Evolutionary conservation across 2,888 invertebrate genomes (phyloP).

Genomic region (Notodonta ziczac): DNA sequence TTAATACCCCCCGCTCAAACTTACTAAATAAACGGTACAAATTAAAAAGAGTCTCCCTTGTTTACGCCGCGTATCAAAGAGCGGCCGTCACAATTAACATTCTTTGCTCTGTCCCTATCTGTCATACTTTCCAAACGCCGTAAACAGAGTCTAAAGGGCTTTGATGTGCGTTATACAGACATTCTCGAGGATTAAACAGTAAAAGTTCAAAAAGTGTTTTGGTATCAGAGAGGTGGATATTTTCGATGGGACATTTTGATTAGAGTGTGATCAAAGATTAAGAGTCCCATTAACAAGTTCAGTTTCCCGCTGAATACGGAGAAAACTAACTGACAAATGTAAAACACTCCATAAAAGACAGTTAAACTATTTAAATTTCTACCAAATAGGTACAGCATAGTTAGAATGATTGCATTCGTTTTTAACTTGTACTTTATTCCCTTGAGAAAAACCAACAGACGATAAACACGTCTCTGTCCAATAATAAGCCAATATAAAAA

Average conservation of each 20-base stretch:
- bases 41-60: constrained; percentile 65
- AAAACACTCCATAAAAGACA: no score
- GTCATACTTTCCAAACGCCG: constrained; percentile 57
- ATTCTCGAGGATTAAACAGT: constrained; percentile 46
- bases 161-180: constrained; percentile 50
- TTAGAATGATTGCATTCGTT: no score
- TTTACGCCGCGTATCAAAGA: constrained; percentile 67
- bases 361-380: no score
- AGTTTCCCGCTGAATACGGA: no score
- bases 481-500: constrained; percentile 33
- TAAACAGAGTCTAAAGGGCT: constrained; percentile 59
- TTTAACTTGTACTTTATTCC: constrained; percentile 3
- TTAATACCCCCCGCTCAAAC: not conserved
- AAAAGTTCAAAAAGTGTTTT: constrained; percentile 51
- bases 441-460: constrained; percentile 33
- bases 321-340: no score
- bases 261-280: not conserved
- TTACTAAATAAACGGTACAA: constrained; percentile 43
- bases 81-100: constrained; percentile 62
- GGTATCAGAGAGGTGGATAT: constrained; percentile 4
- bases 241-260: constrained; percentile 5
- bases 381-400: no score
- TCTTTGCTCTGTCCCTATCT: constrained; percentile 55
- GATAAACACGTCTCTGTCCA: constrained; percentile 23
- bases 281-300: not conserved